Conservation (phyloP, 2,113 vertebrate genomes). For the Rana temporaria region DNA sequence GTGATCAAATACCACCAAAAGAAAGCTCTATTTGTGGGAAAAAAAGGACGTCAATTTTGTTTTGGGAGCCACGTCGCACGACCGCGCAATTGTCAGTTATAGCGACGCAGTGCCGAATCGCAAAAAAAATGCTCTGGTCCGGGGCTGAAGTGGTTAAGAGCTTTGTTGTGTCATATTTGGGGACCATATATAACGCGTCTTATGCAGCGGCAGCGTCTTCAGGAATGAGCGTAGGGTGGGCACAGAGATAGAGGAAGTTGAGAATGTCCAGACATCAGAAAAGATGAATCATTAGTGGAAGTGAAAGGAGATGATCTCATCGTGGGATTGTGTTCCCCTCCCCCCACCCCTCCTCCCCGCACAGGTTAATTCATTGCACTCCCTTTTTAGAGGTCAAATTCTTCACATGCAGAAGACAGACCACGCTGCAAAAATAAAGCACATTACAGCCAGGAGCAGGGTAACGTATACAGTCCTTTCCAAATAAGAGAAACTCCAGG, state of each 20-base stretch:
- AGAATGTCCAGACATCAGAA: background rate
- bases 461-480: too few species aligned
- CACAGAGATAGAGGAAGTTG: background rate
- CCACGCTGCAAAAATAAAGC: background rate
- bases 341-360: conserved; percentile 20
- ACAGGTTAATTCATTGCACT: conserved; percentile 37
- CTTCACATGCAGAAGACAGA: conserved; percentile 17
- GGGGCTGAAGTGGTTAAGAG: too few species aligned
- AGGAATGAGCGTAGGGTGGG: background rate
- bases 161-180: too few species aligned
- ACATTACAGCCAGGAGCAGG: background rate
- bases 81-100: too few species aligned
- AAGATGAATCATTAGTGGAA: background rate
- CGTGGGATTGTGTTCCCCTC: conserved; percentile 3
- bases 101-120: too few species aligned
- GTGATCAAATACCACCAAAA: too few species aligned
- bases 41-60: too few species aligned
- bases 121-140: too few species aligned
- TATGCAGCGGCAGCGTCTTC: background rate
- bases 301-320: conserved; percentile 36
- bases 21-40: too few species aligned
- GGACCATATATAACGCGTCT: background rate
- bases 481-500: too few species aligned
- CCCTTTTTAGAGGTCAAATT: conserved; percentile 41
- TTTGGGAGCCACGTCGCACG: too few species aligned